Base-by-base conservation (phyloP, 2,888 invertebrate genomes). In the Dryococelus australis region DNA sequence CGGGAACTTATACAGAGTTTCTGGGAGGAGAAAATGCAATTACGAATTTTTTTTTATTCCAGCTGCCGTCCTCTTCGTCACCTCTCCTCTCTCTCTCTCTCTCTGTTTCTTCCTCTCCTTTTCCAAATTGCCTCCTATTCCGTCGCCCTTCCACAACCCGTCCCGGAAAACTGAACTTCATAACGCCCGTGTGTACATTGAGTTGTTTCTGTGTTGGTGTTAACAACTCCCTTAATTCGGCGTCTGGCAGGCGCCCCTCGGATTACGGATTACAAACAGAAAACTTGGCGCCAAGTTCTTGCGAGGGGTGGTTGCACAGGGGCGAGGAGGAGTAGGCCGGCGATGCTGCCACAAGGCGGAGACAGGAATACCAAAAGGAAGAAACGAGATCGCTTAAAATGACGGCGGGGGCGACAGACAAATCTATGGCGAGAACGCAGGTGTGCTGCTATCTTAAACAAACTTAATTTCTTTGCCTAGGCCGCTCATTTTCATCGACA, bases 131-230 rank as follows among this genome's bases (percentile, higher is more conserved):
- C 65, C 65, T 65, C 65, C 24, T 65, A 65, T 65, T 47, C 65
- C 65, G n/a, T 8, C 65, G 20, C 65, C n/a, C 65, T n/a, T n/a
- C 24, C 65, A 20, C 65, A 20, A 8, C 65, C 65, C 24, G 24
- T 8, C 65, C 65, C 0, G 65, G 65, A 65, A 20, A 20, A 20
- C 65, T 65, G 65, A 65, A 65, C 65, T 65, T 65, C 65, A 65
- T 65, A 65, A 65, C 65, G 65, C 35, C 65, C 65, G 65, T 65
- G 65, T 65, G 65, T 65, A 65, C 65, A 65, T 65, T 65, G 65
- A 65, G 65, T 65, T 65, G 24, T 65, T 8, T n/a, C 65, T 65
- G 65, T 65, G 65, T 65, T 65, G 65, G 65, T 65, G 65, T 65
- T 65, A 65, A 65, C 10, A 65, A 65, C 65, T 65, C 65, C 65